phyloP scores from a whole-genome alignment of 2,113 vertebrate genomes.

The Elephas maximus region DNA sequence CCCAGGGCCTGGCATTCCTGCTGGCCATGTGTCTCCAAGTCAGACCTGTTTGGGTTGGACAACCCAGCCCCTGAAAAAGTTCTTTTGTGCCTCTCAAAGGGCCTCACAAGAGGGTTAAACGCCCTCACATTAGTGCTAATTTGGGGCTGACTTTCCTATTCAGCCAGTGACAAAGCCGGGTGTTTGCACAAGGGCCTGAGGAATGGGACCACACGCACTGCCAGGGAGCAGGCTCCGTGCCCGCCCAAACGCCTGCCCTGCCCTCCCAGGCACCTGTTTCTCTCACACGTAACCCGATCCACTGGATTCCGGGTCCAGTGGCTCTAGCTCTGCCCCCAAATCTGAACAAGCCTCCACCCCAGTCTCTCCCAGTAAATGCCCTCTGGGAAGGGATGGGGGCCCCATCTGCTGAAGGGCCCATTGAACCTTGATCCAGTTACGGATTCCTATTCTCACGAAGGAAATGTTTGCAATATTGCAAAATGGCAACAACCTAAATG shows the following conservation, averaged over 20 bases:
- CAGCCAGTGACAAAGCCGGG: conserved; percentile 72
- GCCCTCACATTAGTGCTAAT: conserved; percentile 79
- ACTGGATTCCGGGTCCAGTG: accelerated
- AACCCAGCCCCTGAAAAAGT: conserved; percentile 61
- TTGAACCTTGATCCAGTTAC: not conserved
- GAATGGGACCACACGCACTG: conserved; percentile 79
- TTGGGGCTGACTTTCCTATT: conserved; percentile 82
- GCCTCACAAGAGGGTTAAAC: conserved; percentile 76
- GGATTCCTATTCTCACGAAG: accelerated
- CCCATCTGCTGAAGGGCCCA: not conserved
- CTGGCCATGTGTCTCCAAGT: conserved; percentile 66
- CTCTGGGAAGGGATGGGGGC: not conserved
- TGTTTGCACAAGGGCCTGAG: conserved; percentile 81
- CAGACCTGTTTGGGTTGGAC: conserved; percentile 83
- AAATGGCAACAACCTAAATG: not conserved
- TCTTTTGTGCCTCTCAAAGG: conserved; percentile 80
- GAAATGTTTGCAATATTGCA: not conserved
- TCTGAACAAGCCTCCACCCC: not conserved
- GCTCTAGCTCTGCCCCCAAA: not conserved
- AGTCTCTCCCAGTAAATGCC: accelerated
- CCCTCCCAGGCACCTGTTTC: conserved; percentile 48
- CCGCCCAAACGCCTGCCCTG: not conserved
- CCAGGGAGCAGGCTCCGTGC: not conserved
- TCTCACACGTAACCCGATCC: not conserved
- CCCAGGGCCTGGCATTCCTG: conserved; percentile 49